Base-by-base conservation (phyloP, 2,113 vertebrate genomes). In the Mesocricetus auratus region DNA sequence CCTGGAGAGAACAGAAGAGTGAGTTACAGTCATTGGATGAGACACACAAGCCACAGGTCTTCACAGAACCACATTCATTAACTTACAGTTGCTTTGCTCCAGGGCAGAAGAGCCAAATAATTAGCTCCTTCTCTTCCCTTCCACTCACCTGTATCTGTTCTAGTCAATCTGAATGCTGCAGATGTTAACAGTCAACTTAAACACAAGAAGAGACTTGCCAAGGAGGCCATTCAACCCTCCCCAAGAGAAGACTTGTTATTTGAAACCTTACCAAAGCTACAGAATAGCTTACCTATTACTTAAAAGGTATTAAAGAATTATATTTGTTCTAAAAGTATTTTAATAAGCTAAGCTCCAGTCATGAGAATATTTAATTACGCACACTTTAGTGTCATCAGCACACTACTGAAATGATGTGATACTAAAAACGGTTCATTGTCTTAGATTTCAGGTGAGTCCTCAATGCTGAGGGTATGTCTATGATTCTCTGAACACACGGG, bases 251-350 rank as follows among this genome's bases (percentile, higher is more conserved):
- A 31, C 26, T 64, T 68, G 31, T 3, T 68, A 53, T 39, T 45
- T 64, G 73, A 87, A 71, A 81, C 7, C 29, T 87, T 22, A 81
- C 8, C 60, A 77, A 85, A 56, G 36, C 47, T 64, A 45, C 39
- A 36, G 87, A 93, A 66, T 88, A 66, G 5, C 66, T 96, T 86
- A 62, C 47, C 62, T 85, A 50, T 31, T 45, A 58, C 11, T 45
- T 29, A 24, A 73, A 96, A 75, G 69, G n/a, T 31, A 53, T 42
- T 68, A 36, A 77, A 39, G n/a, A 69, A 83, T 53, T 88, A 36
- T 33, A 91, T 68, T 66, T 86, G 82, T 86, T 12, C n/a, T 89
- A 53, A 64, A 92, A 82, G 64, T 47, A 94, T 88, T 90, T 93
- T 66, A 78, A 96, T 66, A 77, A 97, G 75, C 45, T 74, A 26